Percentiles rank a stretch among this genome's conserved stretches.
Evolutionary conservation across 2,888 invertebrate species (phyloP).

Genomic region (Campoplex capitator): DNA sequence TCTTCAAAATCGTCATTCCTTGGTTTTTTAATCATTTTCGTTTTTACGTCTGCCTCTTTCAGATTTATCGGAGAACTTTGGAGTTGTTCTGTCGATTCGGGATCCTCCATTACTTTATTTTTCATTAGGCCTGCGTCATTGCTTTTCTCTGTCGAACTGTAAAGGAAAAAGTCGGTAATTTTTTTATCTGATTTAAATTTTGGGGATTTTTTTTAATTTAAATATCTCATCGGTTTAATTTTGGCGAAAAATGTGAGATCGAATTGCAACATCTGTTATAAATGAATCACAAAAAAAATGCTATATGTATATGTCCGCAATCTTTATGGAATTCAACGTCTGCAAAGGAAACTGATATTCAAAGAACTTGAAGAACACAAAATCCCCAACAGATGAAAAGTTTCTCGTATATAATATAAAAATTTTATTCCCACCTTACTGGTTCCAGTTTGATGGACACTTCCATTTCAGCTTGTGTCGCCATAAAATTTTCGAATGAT

Average conservation of each 20-base stretch:
- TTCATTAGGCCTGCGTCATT: neutral
- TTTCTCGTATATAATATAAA: neutral
- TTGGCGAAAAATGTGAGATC: too few relatives aligned
- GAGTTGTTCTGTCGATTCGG: neutral
- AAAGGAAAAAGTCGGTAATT: neutral
- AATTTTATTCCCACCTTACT: neutral
- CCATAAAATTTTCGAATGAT: slow-evolving; percentile 70
- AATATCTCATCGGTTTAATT: neutral
- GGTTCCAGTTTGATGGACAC: neutral
- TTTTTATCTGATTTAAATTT: neutral
- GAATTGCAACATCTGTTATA: too few relatives aligned
- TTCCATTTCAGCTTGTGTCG: slow-evolving; percentile 52
- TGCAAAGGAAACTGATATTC: neutral
- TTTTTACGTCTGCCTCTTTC: slow-evolving; percentile 5
- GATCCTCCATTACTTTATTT: neutral
- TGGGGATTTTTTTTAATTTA: neutral
- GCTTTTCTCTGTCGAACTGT: slow-evolving; percentile 13
- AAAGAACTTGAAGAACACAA: neutral
- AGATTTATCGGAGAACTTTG: neutral
- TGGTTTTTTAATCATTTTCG: slow-evolving; percentile 8
- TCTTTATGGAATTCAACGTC: neutral
- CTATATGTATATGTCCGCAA: neutral
- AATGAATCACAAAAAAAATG: neutral
- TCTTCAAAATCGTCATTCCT: neutral
- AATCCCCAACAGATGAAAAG: neutral